phyloP scores from a whole-genome alignment of 1,140 invertebrate genomes.

The Schmidtea mediterranea region DNA sequence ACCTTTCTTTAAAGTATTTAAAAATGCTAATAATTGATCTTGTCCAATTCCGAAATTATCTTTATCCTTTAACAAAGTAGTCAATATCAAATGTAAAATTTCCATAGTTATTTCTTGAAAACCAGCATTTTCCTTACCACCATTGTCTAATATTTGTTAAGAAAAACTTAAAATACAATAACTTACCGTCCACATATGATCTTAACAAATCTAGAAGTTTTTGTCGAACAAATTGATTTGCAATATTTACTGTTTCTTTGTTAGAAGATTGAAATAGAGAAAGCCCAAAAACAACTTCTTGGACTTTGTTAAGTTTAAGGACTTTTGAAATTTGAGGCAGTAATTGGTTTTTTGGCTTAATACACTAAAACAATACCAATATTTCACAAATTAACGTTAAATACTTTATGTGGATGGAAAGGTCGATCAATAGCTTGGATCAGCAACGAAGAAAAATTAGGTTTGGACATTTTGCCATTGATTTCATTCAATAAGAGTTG shows the following conservation, averaged over 20 bases:
- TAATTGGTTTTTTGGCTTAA: constrained; percentile 45
- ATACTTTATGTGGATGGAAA: constrained; percentile 31
- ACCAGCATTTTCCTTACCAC: constrained; percentile 36
- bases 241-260: constrained; percentile 40
- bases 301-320: constrained; percentile 49
- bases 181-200: constrained; percentile 46
- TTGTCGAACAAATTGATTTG: constrained; percentile 46
- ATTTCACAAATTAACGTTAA: not conserved
- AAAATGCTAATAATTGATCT: constrained; percentile 48
- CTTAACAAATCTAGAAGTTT: constrained; percentile 54
- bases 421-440: constrained; percentile 50
- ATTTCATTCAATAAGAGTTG: constrained; percentile 47
- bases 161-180: constrained; percentile 6
- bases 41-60: constrained; percentile 30
- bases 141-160: constrained; percentile 11
- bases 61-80: constrained; percentile 31
- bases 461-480: constrained; percentile 40
- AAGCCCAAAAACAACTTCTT: constrained; percentile 61
- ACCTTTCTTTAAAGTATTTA: constrained; percentile 42
- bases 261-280: constrained; percentile 49
- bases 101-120: constrained; percentile 59
- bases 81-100: constrained; percentile 52
- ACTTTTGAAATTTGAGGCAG: constrained; percentile 51
- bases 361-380: constrained; percentile 31
- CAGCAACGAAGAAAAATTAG: constrained; percentile 42